Conservation (phyloP, 2,888 invertebrate genomes). For the Colostygia pectinataria region DNA sequence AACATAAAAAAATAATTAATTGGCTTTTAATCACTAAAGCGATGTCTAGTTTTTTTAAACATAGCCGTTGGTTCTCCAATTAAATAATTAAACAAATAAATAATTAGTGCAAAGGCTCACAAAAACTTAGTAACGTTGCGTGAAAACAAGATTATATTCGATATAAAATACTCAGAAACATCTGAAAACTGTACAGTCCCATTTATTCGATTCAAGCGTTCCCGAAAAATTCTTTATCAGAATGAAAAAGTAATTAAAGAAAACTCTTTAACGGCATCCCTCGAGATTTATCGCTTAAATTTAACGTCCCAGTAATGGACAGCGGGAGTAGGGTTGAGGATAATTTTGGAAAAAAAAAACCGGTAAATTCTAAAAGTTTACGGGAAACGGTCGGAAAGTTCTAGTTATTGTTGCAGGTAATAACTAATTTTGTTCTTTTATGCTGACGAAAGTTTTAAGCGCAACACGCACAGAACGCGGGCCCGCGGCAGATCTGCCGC, state of each 20-base stretch:
- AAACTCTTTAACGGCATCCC: slow-evolving; percentile 38
- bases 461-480: no score
- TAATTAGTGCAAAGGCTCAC: no score
- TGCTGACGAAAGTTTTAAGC: no score
- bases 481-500: no score
- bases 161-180: no score
- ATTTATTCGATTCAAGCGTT: slow-evolving; percentile 29
- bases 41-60: no score
- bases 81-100: no score
- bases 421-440: background rate
- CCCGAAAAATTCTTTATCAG: slow-evolving; percentile 35
- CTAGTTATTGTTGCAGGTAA: background rate
- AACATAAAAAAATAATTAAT: no score
- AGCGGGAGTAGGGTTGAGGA: slow-evolving; percentile 19
- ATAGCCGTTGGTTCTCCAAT: no score
- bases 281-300: slow-evolving; percentile 39
- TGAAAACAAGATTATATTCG: no score
- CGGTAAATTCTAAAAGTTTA: slow-evolving; percentile 7
- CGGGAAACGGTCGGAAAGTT: background rate
- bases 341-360: slow-evolving; percentile 13
- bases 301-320: slow-evolving; percentile 35
- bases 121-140: no score
- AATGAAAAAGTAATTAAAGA: slow-evolving; percentile 41
- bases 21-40: no score
- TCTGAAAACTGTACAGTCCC: slow-evolving; percentile 2